phyloP scores from a whole-genome alignment of 2,888 invertebrate genomes.

The Neelides folsomi region DNA sequence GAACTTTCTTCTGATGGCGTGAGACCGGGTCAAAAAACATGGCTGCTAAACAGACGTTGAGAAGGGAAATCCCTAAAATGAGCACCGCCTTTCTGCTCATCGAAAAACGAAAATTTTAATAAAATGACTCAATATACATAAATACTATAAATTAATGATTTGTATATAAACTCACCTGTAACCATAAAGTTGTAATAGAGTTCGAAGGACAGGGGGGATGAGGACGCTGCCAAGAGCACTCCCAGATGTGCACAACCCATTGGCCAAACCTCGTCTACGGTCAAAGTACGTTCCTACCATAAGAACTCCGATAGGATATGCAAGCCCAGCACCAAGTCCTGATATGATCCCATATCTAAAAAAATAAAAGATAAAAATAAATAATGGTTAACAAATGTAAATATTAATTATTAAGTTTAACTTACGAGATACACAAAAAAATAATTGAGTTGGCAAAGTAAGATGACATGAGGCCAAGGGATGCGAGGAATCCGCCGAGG shows the following conservation, averaged over 20 bases:
- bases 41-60: conserved; percentile 73
- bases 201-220: conserved; percentile 60
- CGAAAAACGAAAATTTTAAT: conserved; percentile 23
- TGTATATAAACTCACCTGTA: conserved; percentile 58
- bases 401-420: conserved; percentile 9
- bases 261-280: conserved; percentile 62
- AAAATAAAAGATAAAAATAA: conserved; percentile 29
- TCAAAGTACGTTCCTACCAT: conserved; percentile 79
- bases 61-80: conserved; percentile 64
- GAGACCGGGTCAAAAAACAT: conserved; percentile 72
- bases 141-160: not conserved
- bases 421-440: conserved; percentile 64
- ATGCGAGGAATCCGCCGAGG: conserved; percentile 66
- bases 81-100: conserved; percentile 57
- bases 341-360: conserved; percentile 62
- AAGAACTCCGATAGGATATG: conserved; percentile 75
- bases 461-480: conserved; percentile 69
- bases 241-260: conserved; percentile 77
- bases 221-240: conserved; percentile 75
- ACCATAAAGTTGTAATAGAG: conserved; percentile 57
- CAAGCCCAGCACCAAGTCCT: conserved; percentile 68
- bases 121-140: not conserved
- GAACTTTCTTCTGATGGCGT: conserved; percentile 59
- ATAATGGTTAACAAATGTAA: not conserved
- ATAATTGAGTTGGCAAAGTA: conserved; percentile 65